These are phyloP conservation scores for Drosophila affinis DNA, from an alignment of 2,888 invertebrate species.

Conservation along the genomic window DNA sequence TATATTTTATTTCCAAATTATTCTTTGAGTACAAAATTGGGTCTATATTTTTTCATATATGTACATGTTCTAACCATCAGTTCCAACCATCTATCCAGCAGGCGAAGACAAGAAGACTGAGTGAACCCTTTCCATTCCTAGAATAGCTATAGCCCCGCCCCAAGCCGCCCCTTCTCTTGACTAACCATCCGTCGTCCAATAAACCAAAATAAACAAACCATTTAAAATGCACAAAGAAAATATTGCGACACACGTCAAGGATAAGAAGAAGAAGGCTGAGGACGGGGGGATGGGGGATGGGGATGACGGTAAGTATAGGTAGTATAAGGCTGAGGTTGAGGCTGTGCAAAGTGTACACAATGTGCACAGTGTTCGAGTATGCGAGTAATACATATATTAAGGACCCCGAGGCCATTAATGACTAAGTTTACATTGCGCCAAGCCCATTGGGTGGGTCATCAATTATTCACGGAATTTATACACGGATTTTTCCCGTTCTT, in stretches of 20 bases:
- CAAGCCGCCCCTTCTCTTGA: constrained; percentile 2
- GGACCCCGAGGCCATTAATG: constrained; percentile 63
- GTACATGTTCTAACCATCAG: background rate
- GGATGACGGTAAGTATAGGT: constrained; percentile 27
- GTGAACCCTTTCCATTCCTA: constrained; percentile 12
- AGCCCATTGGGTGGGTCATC: constrained; percentile 54
- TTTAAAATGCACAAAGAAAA: constrained; percentile 69
- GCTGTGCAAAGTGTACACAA: constrained; percentile 42
- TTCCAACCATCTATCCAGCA: background rate
- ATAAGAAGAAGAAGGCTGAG: constrained; percentile 5
- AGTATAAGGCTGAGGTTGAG: constrained; percentile 24
- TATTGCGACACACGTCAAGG: constrained; percentile 55
- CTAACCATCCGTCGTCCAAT: constrained; percentile 37
- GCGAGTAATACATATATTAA: constrained; percentile 49
- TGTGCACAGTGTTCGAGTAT: constrained; percentile 19
- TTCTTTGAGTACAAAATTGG: no score
- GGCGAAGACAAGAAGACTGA: no score
- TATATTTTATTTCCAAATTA: no score
- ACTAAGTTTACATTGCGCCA: constrained; percentile 60
- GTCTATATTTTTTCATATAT: background rate
- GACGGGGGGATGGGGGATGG: constrained; percentile 6
- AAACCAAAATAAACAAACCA: constrained; percentile 57
- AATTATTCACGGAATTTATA: constrained; percentile 75
- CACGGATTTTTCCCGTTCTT: constrained; percentile 63
- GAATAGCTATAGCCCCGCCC: background rate